Conservation (phyloP, 2,888 invertebrate species). For the Hymenopus coronatus region DNA sequence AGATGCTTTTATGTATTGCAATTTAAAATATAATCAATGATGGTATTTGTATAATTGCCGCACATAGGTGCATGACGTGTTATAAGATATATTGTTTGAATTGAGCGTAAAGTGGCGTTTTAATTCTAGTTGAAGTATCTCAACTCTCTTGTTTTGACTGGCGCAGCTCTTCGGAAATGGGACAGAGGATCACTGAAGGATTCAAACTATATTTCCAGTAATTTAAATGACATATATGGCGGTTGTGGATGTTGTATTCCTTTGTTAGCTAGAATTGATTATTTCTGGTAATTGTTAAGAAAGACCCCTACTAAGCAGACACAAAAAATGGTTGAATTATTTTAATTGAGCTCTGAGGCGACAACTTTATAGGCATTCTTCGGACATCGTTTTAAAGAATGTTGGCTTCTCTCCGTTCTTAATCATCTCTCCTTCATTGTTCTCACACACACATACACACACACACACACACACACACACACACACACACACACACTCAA, state of each 20-base stretch:
- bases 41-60: too few relatives aligned
- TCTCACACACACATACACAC: too few relatives aligned
- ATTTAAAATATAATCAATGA: too few relatives aligned
- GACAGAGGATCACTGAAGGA: not conserved
- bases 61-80: too few relatives aligned
- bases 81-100: too few relatives aligned
- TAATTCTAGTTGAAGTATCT: too few relatives aligned
- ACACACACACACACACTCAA: not conserved
- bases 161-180: not conserved
- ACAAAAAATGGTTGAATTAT: not conserved
- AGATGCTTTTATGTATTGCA: too few relatives aligned
- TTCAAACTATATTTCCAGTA: not conserved
- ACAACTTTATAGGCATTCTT: slow-evolving; percentile 10
- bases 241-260: not conserved
- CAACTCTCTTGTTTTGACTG: too few relatives aligned
- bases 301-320: not conserved
- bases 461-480: too few relatives aligned
- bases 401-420: not conserved
- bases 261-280: not conserved
- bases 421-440: not conserved
- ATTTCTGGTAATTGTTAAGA: not conserved
- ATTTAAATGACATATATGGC: not conserved
- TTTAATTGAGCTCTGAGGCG: not conserved
- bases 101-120: too few relatives aligned
- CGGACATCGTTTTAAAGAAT: not conserved